A percentile compares a stretch with the other conserved stretches of the same genome.
Conservation (phyloP, 2,888 invertebrate genomes). For the Endomychus coccineus region DNA sequence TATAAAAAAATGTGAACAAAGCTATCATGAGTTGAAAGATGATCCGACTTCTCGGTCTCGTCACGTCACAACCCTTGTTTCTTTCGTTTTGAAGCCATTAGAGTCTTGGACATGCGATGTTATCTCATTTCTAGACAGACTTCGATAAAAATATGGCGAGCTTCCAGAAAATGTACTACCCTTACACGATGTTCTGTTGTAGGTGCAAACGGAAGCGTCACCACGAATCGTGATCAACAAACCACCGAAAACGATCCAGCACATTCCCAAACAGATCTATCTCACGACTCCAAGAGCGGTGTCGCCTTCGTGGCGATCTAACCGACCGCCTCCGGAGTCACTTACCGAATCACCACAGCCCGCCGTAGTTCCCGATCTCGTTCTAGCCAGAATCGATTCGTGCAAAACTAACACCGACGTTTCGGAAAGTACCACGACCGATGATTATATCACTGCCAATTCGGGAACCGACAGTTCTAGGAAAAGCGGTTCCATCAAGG, state of each 20-base stretch:
- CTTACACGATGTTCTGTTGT: neutral
- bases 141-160: too few relatives aligned
- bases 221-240: constrained; percentile 22
- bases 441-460: constrained; percentile 84
- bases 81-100: too few relatives aligned
- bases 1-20: too few relatives aligned
- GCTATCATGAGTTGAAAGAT: too few relatives aligned
- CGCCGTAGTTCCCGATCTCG: constrained; percentile 42
- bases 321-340: constrained; percentile 17
- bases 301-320: constrained; percentile 16
- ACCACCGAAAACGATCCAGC: constrained; percentile 7
- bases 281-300: neutral
- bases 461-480: constrained; percentile 60
- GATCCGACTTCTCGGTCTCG: too few relatives aligned
- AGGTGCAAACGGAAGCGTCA: constrained; percentile 13
- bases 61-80: too few relatives aligned
- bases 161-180: too few relatives aligned
- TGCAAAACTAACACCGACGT: constrained; percentile 68
- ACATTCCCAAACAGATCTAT: neutral
- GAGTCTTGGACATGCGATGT: too few relatives aligned
- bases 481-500: constrained; percentile 56
- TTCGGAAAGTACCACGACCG: constrained; percentile 81
- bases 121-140: too few relatives aligned
- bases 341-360: constrained; percentile 39
- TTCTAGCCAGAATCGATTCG: constrained; percentile 63